phyloP scores from a whole-genome alignment of 1,140 invertebrate species.

The Drosophila auraria region DNA sequence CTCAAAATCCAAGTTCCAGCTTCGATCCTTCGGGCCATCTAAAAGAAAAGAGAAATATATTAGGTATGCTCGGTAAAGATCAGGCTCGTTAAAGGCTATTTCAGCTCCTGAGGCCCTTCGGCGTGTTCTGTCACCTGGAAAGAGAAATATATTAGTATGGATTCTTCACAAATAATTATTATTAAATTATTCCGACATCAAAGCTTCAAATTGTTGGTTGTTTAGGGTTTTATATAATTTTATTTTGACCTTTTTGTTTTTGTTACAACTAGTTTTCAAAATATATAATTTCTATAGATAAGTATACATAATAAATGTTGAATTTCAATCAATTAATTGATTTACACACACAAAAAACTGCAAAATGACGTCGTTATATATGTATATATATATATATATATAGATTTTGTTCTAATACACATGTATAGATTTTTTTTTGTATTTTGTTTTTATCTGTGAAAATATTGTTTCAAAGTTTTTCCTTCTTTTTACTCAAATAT shows the following conservation, averaged over 20 bases:
- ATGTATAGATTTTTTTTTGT: constrained; percentile 30
- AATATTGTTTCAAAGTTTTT: constrained; percentile 52
- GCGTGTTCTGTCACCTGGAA: constrained; percentile 51
- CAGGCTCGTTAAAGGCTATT: neutral
- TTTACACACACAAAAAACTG: constrained; percentile 60
- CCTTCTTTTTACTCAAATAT: constrained; percentile 29
- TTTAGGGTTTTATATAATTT: constrained; percentile 52
- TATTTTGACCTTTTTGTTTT: constrained; percentile 69
- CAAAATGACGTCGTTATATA: constrained; percentile 35
- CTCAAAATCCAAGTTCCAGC: constrained; percentile 4
- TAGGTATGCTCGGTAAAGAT: constrained; percentile 47
- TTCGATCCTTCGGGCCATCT: constrained; percentile 2
- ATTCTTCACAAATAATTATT: constrained; percentile 2
- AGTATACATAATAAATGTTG: constrained; percentile 71
- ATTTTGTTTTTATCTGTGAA: constrained; percentile 39
- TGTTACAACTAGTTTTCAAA: constrained; percentile 75
- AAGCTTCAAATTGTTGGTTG: constrained; percentile 9
- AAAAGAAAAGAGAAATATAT: constrained; percentile 68
- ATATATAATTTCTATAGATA: constrained; percentile 73
- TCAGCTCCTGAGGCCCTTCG: neutral
- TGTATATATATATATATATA: constrained; percentile 31
- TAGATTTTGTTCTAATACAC: constrained; percentile 36
- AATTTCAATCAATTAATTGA: constrained; percentile 67
- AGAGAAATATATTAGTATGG: constrained; percentile 65
- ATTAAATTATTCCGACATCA: constrained; percentile 9